Conservation (phyloP, 2,113 vertebrate genomes). For the Trogon melanurus region DNA sequence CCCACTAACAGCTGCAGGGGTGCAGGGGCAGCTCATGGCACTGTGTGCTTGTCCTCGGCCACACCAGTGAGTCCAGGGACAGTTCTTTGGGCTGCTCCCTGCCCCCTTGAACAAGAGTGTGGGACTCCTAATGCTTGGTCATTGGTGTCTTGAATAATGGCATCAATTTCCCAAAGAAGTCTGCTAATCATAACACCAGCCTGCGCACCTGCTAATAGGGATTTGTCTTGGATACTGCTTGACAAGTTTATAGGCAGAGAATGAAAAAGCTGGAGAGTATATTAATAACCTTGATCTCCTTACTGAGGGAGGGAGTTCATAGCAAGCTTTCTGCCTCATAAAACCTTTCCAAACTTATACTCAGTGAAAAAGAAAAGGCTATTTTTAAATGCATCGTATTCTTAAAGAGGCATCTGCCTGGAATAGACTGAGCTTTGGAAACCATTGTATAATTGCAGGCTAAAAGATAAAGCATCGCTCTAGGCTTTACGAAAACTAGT, state of each 20-base stretch:
- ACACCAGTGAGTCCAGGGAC: rapidly evolving
- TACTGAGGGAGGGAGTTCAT: background rate
- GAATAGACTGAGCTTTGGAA: background rate
- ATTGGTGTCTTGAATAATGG: background rate
- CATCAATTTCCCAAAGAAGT: background rate
- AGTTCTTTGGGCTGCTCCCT: background rate
- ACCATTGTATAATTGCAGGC: background rate
- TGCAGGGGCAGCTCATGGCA: background rate
- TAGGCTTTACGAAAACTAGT: background rate
- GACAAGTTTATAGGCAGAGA: background rate
- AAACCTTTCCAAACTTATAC: background rate
- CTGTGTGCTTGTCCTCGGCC: rapidly evolving
- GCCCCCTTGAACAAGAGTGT: background rate
- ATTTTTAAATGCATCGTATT: background rate
- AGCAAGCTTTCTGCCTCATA: background rate
- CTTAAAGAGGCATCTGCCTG: background rate
- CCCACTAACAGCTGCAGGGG: background rate
- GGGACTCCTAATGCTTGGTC: background rate
- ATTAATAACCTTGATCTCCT: background rate
- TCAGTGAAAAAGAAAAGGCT: background rate
- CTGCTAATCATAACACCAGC: background rate
- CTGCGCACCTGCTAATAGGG: background rate
- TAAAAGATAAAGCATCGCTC: background rate
- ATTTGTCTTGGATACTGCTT: background rate
- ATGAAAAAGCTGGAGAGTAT: background rate